Conservation (phyloP, 2,888 invertebrate species). For the Pherbina coryleti region DNA sequence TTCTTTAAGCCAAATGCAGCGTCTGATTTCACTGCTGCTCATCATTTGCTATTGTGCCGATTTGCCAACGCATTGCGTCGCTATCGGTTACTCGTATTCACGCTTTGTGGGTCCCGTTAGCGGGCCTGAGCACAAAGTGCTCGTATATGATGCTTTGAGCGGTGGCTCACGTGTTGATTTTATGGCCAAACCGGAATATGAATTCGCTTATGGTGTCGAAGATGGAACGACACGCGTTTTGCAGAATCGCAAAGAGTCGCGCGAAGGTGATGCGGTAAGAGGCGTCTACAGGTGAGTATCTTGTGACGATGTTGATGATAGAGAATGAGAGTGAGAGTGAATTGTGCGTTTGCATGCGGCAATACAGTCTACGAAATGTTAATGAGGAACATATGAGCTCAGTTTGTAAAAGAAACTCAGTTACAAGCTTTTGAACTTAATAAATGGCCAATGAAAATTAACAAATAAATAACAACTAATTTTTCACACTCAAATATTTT, state of each 20-base stretch:
- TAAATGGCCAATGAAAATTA: too few species aligned
- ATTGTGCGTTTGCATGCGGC: background rate
- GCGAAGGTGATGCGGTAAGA: constrained; percentile 79
- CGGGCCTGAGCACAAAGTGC: constrained; percentile 71
- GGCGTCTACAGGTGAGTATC: constrained; percentile 76
- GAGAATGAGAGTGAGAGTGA: background rate
- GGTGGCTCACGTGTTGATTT: constrained; percentile 75
- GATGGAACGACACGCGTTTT: constrained; percentile 80
- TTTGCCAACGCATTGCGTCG: constrained; percentile 48
- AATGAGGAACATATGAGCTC: too few species aligned
- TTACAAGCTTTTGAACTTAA: too few species aligned
- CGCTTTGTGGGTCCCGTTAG: constrained; percentile 82
- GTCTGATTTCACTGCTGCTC: background rate
- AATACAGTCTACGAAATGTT: too few species aligned
- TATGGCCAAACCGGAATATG: constrained; percentile 81
- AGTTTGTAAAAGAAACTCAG: too few species aligned
- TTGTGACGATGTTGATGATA: background rate
- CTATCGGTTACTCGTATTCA: constrained; percentile 77
- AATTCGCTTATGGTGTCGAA: constrained; percentile 82
- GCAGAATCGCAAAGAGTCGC: constrained; percentile 79
- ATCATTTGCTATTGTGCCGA: constrained; percentile 15
- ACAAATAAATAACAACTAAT: too few species aligned
- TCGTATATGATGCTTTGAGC: constrained; percentile 58
- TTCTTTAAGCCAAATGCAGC: constrained; percentile 6
- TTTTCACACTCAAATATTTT: too few species aligned